These are phyloP conservation scores for Poecilia picta DNA, from an alignment of 2,797 vertebrate species.

Conservation along the genomic window DNA sequence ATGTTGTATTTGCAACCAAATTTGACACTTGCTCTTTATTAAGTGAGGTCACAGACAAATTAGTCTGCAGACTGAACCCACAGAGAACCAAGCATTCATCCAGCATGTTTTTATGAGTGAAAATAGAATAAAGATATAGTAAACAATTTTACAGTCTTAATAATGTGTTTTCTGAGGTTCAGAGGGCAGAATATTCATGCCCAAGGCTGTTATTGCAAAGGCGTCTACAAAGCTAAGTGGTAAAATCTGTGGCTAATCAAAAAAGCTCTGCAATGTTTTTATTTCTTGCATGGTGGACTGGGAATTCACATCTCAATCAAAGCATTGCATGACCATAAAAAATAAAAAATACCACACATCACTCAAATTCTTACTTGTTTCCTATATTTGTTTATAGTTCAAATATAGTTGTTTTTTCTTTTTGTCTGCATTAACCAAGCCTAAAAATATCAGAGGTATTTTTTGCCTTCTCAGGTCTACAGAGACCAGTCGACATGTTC, in stretches of 20 bases:
- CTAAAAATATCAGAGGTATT: slow-evolving; percentile 1
- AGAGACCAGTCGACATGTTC: neutral
- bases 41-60: no score
- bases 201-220: neutral
- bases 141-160: neutral
- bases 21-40: neutral
- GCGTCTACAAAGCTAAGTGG: neutral
- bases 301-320: neutral
- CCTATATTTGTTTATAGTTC: neutral
- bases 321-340: neutral
- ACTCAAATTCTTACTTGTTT: neutral
- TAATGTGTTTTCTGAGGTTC: neutral
- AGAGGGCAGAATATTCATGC: neutral
- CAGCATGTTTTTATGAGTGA: neutral
- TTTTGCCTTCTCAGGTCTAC: neutral
- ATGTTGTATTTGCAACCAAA: neutral
- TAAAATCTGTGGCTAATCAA: neutral
- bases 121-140: neutral
- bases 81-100: neutral
- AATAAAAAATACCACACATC: neutral
- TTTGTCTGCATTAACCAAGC: neutral
- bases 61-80: neutral
- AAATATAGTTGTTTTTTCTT: neutral
- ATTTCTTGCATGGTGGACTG: no score
- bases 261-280: neutral